Evolutionary conservation across 35 echinoderm and acorn worm genomes (phyloP).

Genomic region (Ptychodera flava): DNA sequence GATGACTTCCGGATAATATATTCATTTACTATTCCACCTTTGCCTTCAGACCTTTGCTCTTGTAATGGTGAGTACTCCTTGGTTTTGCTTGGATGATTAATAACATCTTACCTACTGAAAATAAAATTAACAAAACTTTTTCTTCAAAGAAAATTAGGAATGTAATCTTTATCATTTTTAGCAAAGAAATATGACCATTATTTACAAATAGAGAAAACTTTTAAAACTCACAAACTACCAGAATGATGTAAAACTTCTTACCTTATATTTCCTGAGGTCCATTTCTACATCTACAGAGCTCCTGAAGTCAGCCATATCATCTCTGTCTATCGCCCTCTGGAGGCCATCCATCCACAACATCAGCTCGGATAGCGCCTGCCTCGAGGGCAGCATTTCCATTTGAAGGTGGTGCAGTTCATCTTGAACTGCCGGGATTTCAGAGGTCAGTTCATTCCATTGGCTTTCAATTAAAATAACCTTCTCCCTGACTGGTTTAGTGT

Average conservation of each 20-base stretch:
- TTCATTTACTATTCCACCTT: too few species aligned
- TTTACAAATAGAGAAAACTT: too few species aligned
- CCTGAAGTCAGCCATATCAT: conserved; percentile 40
- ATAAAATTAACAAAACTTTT: too few species aligned
- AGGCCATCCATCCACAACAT: conserved; percentile 87
- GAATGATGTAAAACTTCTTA: conserved; percentile 8
- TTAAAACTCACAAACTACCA: not conserved
- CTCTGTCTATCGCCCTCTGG: conserved; percentile 44
- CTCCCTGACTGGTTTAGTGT: conserved; percentile 61
- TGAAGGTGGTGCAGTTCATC: conserved; percentile 88
- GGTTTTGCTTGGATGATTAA: too few species aligned
- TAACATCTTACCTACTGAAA: too few species aligned
- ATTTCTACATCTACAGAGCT: conserved; percentile 57
- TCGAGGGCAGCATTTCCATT: conserved; percentile 85
- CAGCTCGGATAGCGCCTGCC: conserved; percentile 83
- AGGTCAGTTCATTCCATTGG: conserved; percentile 61
- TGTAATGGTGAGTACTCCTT: too few species aligned
- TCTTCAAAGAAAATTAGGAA: too few species aligned
- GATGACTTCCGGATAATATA: too few species aligned
- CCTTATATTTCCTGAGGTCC: conserved; percentile 61
- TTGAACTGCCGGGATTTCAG: conserved; percentile 74
- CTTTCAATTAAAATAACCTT: conserved; percentile 66
- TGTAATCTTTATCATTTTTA: too few species aligned
- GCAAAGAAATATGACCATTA: too few species aligned
- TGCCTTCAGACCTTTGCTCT: too few species aligned